These are phyloP conservation scores for Listronotus oregonensis DNA, from an alignment of 1,140 invertebrate species.

Conservation along the genomic window DNA sequence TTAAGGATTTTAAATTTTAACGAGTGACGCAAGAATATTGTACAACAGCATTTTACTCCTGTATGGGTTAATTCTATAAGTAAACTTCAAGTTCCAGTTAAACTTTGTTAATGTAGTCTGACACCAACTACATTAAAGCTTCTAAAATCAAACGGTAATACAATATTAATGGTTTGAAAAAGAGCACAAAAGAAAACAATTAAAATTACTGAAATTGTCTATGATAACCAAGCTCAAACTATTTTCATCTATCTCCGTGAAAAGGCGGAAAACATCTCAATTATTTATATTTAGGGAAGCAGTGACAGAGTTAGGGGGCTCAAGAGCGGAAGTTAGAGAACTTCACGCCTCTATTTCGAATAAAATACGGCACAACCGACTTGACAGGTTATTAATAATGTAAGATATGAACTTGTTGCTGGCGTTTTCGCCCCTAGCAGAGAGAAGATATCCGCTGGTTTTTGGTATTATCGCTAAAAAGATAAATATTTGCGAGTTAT, in stretches of 20 bases:
- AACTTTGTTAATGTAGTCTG: no score
- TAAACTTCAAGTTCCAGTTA: no score
- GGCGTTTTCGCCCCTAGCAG: not conserved
- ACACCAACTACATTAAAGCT: no score
- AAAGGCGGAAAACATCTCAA: slow-evolving; percentile 21
- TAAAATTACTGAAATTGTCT: no score
- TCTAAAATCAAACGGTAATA: no score
- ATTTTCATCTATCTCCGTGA: slow-evolving; percentile 9
- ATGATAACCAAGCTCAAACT: no score
- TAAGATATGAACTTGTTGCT: slow-evolving; percentile 34
- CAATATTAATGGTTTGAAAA: no score
- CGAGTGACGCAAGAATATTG: no score
- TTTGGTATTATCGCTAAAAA: not conserved
- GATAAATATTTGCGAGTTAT: slow-evolving; percentile 17
- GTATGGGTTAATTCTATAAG: no score
- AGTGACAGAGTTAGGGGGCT: slow-evolving; percentile 27
- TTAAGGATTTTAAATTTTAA: no score
- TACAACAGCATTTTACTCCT: no score
- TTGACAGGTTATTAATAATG: slow-evolving; percentile 37
- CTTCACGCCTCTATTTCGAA: slow-evolving; percentile 35
- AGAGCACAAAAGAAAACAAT: no score
- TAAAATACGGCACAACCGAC: slow-evolving; percentile 31
- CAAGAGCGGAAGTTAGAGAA: slow-evolving; percentile 26
- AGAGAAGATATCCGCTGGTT: slow-evolving; percentile 22
- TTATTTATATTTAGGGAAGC: slow-evolving; percentile 29